Evolutionary conservation across 92 coral and sea anemone genomes (phyloP), one percentile per base, ranked within the genome.

Genomic region (Anthopleura xanthogrammica): DNA sequence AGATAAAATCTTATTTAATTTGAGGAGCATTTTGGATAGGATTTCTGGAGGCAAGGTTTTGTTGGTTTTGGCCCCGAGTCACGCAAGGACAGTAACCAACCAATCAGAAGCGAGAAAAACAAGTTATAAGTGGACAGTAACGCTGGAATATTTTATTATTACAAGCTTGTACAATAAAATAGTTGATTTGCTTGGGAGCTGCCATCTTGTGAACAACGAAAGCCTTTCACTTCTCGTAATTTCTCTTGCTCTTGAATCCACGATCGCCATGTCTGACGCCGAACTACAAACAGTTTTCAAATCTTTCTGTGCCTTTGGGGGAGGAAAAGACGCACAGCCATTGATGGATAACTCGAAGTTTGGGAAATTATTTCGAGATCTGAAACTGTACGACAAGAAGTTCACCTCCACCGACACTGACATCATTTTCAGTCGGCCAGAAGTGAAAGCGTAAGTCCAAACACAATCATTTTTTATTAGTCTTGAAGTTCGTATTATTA

Each of bases 221-320:
- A 79, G 71, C 3, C 46, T 77, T 77, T 58, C 29, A 22, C 13
- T 36, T 68, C 36, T 68, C 41, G 42, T 36, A 10, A 16, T 36
- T 36, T 24, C 60, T 52, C 41, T 76, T 41, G 43, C 58, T 16
- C 8, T 41, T 76, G 7, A 20, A 12, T 43, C 10, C n/a, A 19
- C 39, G 64, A 56, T 54, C 16, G 84, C 60, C 65, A 93, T 93
- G 97, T 86, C 92, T 52, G 94, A 93, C 72, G 88, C 72, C 6
- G 66, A 88, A 19, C 97, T 93, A 10, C 60, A 91, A 40, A 41
- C 68, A 6, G 92, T 87, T 11, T 95, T 95, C 65, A 88, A 85
- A 46, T 90, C 95, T 7, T 95, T 95, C 82, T 95, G 98, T 83
- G 98, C 94, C 12, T 95, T 95, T 79, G 98, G 98, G 2, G 98